Base-by-base conservation (phyloP, 1,140 invertebrate genomes). In the Nasonia giraulti region DNA sequence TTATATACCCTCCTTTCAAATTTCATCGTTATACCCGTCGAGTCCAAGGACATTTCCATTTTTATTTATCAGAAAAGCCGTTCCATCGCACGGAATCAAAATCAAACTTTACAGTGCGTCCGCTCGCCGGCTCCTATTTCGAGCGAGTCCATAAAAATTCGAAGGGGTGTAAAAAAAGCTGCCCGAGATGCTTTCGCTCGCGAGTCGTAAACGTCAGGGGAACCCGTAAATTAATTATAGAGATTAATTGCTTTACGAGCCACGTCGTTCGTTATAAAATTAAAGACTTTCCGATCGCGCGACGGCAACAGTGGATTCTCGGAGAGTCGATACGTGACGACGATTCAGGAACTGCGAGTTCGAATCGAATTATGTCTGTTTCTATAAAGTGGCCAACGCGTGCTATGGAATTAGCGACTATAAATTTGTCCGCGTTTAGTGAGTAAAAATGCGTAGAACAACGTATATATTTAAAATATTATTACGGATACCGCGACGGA, bases 221-320 rank as follows among this genome's bases (percentile, higher is more conserved):
- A 62, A n/a, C 4, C 20, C 55, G 20, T 62, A 62, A 62, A 62
- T 62, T 62, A 62, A 69, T 80, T 80, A 27, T 27, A n/a, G 66
- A 8, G 17, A 33, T 27, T 80, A 80, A 80, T 80, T 5, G 78
- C 37, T 69, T 80, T 69, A 47, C 37, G 37, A 80, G 66, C 37
- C 23, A 47, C 31, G 10, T 12, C 62, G 37, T 69, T 80, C 37
- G n/a, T 47, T 80, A 69, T 80, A 37, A 69, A 80, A 80, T 80
- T 80, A 80, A 80, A 47, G 78, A 68, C 31, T 37, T 47, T 4
- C 33, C 17, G 68, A 44, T 69, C 17, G 69, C 11, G 11, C 44
- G 10, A 80, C 40, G 14, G 17, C 3, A n/a, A 14, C 17, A 50
- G 12, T 14, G 50, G 17, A 1, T 17, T 17, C 55, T 2, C 6